Percentiles rank a stretch among this genome's conserved stretches.
These are phyloP conservation scores for Spizella passerina DNA, from an alignment of 2,797 vertebrate species.

Conservation along the genomic window DNA sequence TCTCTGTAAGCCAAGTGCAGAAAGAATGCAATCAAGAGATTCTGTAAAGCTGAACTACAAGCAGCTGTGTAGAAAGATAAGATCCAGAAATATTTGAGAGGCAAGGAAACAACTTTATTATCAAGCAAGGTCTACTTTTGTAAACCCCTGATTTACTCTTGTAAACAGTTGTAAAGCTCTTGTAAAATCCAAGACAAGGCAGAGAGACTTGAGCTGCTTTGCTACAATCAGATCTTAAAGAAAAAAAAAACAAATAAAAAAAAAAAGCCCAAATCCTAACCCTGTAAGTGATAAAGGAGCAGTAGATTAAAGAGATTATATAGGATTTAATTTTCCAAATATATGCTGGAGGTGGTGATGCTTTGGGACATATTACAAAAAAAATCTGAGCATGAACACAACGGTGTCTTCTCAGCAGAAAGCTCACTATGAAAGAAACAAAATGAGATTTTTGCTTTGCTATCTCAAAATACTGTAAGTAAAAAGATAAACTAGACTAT, in stretches of 20 bases:
- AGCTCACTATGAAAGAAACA: not conserved
- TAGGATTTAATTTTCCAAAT: constrained; percentile 53
- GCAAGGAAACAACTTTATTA: constrained; percentile 68
- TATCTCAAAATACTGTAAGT: not conserved
- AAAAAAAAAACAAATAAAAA: not conserved
- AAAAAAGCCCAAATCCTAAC: not conserved
- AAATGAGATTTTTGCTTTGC: not conserved
- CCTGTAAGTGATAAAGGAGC: constrained; percentile 32
- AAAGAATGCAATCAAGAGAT: constrained; percentile 57
- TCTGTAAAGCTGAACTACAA: constrained; percentile 57
- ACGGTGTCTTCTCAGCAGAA: not conserved
- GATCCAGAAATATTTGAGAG: constrained; percentile 61
- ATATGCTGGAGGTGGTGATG: not conserved
- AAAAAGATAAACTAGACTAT: not conserved
- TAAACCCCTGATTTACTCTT: constrained; percentile 64
- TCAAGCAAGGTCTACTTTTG: constrained; percentile 54
- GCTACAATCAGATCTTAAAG: constrained; percentile 6
- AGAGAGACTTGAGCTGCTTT: constrained; percentile 51
- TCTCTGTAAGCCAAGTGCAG: constrained; percentile 36
- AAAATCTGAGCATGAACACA: not conserved
- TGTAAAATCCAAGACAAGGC: constrained; percentile 62
- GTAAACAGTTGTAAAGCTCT: constrained; percentile 62
- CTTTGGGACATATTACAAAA: not conserved
- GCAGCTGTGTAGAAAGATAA: constrained; percentile 63
- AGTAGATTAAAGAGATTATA: constrained; percentile 56